Percentiles rank a stretch among this genome's conserved stretches.
Evolutionary conservation across 2,797 vertebrate species (phyloP).

Genomic region (Spondyliosoma cantharus): DNA sequence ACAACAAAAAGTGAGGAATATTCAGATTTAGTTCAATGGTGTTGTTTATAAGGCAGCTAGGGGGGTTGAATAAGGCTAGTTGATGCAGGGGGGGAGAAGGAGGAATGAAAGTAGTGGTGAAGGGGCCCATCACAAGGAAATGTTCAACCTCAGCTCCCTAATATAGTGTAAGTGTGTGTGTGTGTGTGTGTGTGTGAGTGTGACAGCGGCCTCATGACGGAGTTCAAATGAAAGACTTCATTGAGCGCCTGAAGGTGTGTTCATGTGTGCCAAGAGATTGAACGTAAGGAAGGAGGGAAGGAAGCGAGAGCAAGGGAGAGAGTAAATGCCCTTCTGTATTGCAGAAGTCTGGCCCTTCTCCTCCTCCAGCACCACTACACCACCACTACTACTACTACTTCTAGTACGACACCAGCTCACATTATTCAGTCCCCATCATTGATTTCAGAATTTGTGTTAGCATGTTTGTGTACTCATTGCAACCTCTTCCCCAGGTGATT

Average conservation of each 20-base stretch:
- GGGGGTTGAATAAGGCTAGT: slow-evolving; percentile 24
- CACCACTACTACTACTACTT: slow-evolving; percentile 23
- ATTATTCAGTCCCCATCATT: not conserved
- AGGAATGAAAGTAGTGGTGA: slow-evolving; percentile 35
- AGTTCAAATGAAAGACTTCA: slow-evolving; percentile 79
- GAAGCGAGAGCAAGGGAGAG: slow-evolving; percentile 49
- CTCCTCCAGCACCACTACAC: slow-evolving; percentile 14
- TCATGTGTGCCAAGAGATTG: slow-evolving; percentile 65
- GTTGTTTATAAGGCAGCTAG: not conserved
- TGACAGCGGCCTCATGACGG: slow-evolving; percentile 49
- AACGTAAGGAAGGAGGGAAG: slow-evolving; percentile 59
- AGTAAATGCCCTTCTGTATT: slow-evolving; percentile 77
- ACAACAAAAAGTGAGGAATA: not conserved
- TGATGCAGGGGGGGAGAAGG: slow-evolving; percentile 13
- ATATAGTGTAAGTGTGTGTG: not conserved
- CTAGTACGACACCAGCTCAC: slow-evolving; percentile 30
- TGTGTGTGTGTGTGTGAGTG: slow-evolving; percentile 20
- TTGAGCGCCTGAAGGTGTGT: slow-evolving; percentile 73
- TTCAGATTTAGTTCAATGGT: not conserved
- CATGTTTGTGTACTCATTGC: slow-evolving; percentile 1
- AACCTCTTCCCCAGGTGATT: slow-evolving; percentile 83
- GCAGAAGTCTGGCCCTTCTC: slow-evolving; percentile 35
- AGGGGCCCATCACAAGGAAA: slow-evolving; percentile 57
- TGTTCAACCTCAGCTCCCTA: not conserved
- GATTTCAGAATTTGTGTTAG: slow-evolving; percentile 28